Evolutionary conservation across 1,140 invertebrate species (phyloP).

Genomic region (Calosoma granatense): DNA sequence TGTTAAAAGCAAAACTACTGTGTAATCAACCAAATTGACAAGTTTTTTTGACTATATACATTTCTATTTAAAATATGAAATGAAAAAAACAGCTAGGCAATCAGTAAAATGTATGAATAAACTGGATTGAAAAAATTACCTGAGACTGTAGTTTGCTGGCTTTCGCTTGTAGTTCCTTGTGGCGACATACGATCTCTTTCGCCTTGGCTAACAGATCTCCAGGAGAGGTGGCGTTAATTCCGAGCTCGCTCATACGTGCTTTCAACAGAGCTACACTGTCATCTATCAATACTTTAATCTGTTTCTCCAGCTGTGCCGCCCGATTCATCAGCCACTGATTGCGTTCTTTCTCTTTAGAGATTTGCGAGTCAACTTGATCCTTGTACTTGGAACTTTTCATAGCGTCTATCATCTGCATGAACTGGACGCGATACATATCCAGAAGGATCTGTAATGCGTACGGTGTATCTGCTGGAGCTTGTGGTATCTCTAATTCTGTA

Average conservation of each 20-base stretch:
- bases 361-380: slow-evolving; percentile 59
- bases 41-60: too few species aligned
- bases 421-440: slow-evolving; percentile 74
- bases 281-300: slow-evolving; percentile 81
- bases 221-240: slow-evolving; percentile 71
- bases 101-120: too few species aligned
- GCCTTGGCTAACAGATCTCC: slow-evolving; percentile 80
- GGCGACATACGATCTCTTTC: slow-evolving; percentile 83
- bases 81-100: too few species aligned
- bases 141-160: slow-evolving; percentile 72
- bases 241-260: slow-evolving; percentile 81
- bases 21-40: too few species aligned
- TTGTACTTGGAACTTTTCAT: slow-evolving; percentile 73
- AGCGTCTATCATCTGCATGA: slow-evolving; percentile 65
- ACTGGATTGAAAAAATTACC: slow-evolving; percentile 50
- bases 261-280: slow-evolving; percentile 86
- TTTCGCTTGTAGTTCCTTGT: slow-evolving; percentile 83
- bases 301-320: slow-evolving; percentile 77
- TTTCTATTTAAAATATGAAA: too few species aligned
- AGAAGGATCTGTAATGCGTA: slow-evolving; percentile 78
- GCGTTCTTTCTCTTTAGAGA: slow-evolving; percentile 72
- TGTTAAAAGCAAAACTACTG: too few species aligned
- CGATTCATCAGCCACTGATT: slow-evolving; percentile 69
- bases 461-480: slow-evolving; percentile 64
- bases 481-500: slow-evolving; percentile 69